phyloP scores from a whole-genome alignment of 1,140 invertebrate species.

The Polypedilum vanderplanki region DNA sequence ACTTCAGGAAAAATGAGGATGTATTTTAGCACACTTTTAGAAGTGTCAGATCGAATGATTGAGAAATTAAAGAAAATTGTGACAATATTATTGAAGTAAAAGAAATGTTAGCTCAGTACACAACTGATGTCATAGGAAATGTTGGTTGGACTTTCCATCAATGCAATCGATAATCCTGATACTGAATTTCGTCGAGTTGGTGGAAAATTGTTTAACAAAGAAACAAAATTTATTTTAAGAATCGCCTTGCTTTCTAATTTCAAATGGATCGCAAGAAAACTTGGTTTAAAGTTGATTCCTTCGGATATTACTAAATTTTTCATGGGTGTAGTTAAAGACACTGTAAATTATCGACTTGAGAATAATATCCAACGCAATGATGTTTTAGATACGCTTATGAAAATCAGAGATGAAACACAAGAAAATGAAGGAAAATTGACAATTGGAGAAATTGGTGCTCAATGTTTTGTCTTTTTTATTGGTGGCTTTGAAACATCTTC shows the following conservation, averaged over 20 bases:
- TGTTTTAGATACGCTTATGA: conserved; percentile 34
- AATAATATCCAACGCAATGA: conserved; percentile 36
- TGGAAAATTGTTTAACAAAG: conserved; percentile 36
- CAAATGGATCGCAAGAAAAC: conserved; percentile 33
- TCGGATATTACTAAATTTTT: conserved; percentile 37
- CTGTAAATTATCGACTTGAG: conserved; percentile 37
- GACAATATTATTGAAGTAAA: conserved; percentile 44
- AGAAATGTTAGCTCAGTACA: conserved; percentile 49
- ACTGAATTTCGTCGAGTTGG: conserved; percentile 47
- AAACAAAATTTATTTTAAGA: neutral
- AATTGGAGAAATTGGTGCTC: neutral
- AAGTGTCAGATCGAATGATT: conserved; percentile 35
- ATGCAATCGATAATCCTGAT: conserved; percentile 47
- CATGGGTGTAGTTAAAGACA: conserved; percentile 35
- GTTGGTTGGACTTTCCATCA: conserved; percentile 52
- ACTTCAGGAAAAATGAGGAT: conserved; percentile 49
- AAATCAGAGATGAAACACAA: neutral
- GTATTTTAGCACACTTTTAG: conserved; percentile 40
- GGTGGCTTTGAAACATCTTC: conserved; percentile 53
- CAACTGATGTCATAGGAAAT: conserved; percentile 53
- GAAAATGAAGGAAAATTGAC: neutral
- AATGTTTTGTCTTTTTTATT: neutral
- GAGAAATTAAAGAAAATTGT: conserved; percentile 34
- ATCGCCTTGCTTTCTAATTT: conserved; percentile 35
- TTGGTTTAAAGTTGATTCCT: conserved; percentile 30